Conservation (phyloP, 2,797 vertebrate species). For the Sebastes reedi region DNA sequence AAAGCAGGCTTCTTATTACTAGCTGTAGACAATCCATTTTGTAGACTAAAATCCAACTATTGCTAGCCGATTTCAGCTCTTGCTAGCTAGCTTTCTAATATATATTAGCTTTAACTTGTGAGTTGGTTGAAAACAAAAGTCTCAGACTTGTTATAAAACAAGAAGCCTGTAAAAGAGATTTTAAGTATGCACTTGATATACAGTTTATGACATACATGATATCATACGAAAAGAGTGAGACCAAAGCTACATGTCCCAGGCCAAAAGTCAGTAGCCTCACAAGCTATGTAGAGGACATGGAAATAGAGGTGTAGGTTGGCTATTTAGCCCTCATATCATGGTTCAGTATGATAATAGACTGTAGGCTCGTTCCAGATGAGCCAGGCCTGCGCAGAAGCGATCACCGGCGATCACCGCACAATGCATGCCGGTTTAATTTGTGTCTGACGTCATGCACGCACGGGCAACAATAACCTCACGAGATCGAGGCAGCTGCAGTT, state of each 20-base stretch:
- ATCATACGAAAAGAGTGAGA: not conserved
- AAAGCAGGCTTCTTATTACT: not conserved
- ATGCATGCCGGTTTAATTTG: too few relatives aligned
- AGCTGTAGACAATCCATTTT: not conserved
- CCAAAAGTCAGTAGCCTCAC: not conserved
- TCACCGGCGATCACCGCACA: too few relatives aligned
- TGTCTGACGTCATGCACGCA: too few relatives aligned
- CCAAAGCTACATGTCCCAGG: not conserved
- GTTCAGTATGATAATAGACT: not conserved
- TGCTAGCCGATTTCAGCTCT: not conserved
- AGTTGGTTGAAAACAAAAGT: too few relatives aligned
- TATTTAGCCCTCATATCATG: not conserved
- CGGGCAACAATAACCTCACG: rapidly evolving
- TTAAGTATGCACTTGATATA: not conserved
- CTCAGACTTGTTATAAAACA: too few relatives aligned
- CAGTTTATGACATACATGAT: not conserved
- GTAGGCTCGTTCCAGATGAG: too few relatives aligned
- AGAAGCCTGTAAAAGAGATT: too few relatives aligned
- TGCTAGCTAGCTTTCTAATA: too few relatives aligned
- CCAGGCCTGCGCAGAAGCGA: too few relatives aligned
- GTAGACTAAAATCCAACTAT: not conserved
- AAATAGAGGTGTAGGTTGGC: not conserved
- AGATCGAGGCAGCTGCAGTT: too few relatives aligned
- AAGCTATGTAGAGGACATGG: not conserved
- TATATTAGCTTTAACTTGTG: too few relatives aligned